Evolutionary conservation across 2,797 vertebrate genomes (phyloP).

Genomic region (Falco novaeseelandiae): DNA sequence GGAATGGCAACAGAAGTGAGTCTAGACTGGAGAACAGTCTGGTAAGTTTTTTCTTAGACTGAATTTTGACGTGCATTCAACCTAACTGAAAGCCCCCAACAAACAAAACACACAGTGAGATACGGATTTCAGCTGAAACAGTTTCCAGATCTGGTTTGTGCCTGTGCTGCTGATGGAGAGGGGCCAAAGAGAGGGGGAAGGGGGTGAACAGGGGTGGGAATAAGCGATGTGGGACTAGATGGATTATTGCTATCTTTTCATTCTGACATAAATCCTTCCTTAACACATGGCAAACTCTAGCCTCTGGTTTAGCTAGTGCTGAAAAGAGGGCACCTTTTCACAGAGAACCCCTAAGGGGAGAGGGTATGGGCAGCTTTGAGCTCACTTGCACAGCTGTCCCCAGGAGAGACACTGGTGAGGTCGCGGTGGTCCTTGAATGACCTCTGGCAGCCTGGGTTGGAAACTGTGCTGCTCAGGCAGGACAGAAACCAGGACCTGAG

Average conservation of each 20-base stretch:
- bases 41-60: background rate
- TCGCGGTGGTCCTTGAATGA: conserved; percentile 16
- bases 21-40: background rate
- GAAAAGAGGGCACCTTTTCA: background rate
- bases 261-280: background rate
- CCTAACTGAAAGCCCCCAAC: background rate
- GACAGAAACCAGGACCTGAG: background rate
- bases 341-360: background rate
- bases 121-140: background rate
- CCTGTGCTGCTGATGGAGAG: background rate
- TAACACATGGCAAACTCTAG: background rate
- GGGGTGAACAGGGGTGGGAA: background rate
- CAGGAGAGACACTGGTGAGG: background rate
- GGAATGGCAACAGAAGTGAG: background rate
- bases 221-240: background rate
- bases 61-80: background rate
- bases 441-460: background rate
- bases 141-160: background rate
- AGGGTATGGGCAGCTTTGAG: background rate
- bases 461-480: background rate
- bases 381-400: background rate
- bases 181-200: background rate
- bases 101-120: background rate
- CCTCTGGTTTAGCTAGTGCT: background rate
- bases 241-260: background rate